phyloP scores from a whole-genome alignment of 2,797 vertebrate species.

The Acanthurus lineatus region DNA sequence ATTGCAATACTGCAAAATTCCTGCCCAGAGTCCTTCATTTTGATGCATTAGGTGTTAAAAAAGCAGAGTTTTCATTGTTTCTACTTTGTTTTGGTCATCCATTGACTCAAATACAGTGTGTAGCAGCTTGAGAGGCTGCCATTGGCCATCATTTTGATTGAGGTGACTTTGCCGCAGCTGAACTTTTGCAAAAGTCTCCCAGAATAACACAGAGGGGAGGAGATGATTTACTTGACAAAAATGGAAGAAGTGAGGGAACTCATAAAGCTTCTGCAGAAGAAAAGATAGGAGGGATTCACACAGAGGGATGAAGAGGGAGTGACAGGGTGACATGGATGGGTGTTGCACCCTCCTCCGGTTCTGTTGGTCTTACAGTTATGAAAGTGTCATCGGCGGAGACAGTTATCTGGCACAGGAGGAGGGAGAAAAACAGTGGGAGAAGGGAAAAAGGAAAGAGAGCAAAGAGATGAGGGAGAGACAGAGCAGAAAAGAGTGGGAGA shows the following conservation, averaged over 20 bases:
- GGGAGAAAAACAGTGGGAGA: slow-evolving; percentile 51
- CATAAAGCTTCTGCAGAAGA: slow-evolving; percentile 35
- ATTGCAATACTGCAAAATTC: neutral
- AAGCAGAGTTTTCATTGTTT: neutral
- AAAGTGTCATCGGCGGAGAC: slow-evolving; percentile 61
- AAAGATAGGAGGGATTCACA: slow-evolving; percentile 48
- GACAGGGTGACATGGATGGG: slow-evolving; percentile 61
- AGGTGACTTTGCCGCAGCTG: slow-evolving; percentile 38
- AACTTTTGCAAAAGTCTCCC: slow-evolving; percentile 5
- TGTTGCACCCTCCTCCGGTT: slow-evolving; percentile 50
- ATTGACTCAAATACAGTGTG: neutral
- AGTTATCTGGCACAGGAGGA: slow-evolving; percentile 65
- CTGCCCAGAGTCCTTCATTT: neutral
- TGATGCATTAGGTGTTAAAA: slow-evolving; percentile 1
- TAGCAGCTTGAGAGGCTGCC: neutral
- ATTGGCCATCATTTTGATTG: neutral
- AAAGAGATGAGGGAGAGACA: slow-evolving; percentile 5
- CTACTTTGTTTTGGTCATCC: slow-evolving; percentile 7
- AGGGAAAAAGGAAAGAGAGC: slow-evolving; percentile 40
- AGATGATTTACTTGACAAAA: slow-evolving; percentile 50
- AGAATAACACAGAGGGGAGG: slow-evolving; percentile 25
- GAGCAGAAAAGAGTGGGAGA: slow-evolving; percentile 24
- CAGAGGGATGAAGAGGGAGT: slow-evolving; percentile 44
- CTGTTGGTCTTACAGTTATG: slow-evolving; percentile 61
- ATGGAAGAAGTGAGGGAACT: slow-evolving; percentile 58